Base-by-base conservation (phyloP, 2,113 vertebrate species). In the Nannospalax galili region DNA sequence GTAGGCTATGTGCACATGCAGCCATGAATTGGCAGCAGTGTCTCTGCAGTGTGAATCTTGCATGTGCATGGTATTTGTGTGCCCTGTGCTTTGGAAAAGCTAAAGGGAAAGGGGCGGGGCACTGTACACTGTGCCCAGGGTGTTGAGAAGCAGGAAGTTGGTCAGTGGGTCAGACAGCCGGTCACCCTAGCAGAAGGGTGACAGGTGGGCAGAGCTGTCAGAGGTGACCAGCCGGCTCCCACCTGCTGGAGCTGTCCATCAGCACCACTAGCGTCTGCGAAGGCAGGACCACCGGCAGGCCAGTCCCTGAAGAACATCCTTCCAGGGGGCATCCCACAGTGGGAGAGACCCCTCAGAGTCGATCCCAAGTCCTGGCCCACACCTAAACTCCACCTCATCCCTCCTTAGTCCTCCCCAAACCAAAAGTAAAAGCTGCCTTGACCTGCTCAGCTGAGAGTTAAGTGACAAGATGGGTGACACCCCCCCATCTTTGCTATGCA, bases 111-210 rank as follows among this genome's bases (percentile, higher is more conserved):
- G 1, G 22, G 74, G 64, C 35, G 15, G 93, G 70, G 65, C 73
- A 19, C 52, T 62, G 70, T 45, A 48, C 22, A 67, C 88, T 32
- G 86, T 85, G 80, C 80, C 90, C 79, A 81, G 94, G 93, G 94
- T 95, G 65, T 86, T 81, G 91, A 81, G 84, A 96, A 77, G 67
- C 97, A 98, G 98, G 98, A 99, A 98, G 98, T 98, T 99, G 98
- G 98, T 99, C 99, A 99, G 96, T 80, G 98, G 98, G 98, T 99
- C 98, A 98, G 97, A 96, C 98, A 98, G 98, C 95, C 91, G 93
- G 98, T 97, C 97, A 98, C 95, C 96, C 90, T 95, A 95, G 98
- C 96, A 98, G 98, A 97, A 95, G 96, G 97, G 94, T 88, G 97
- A 98, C 99, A 99, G 98, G 98, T 99, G 99, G 98, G 89, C 90